Conservation (phyloP, 2,888 invertebrate genomes). For the Rotaria socialis region DNA sequence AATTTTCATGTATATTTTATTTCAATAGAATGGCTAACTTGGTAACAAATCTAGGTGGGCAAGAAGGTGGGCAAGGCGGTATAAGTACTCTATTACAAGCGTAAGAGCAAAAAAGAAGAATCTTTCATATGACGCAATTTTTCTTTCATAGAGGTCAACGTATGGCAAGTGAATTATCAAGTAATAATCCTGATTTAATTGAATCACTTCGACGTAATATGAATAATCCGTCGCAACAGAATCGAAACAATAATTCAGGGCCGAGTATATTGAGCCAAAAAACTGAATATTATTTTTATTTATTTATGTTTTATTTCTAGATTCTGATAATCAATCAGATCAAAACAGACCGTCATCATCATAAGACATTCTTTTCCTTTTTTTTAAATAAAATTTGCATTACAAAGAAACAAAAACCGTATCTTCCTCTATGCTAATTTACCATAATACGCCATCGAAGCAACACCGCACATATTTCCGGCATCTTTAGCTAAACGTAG, state of each 20-base stretch:
- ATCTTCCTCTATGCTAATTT: not conserved
- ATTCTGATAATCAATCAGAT: not conserved
- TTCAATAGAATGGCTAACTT: conserved; percentile 15
- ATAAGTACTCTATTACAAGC: conserved; percentile 19
- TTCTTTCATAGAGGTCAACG: not conserved
- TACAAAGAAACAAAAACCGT: not conserved
- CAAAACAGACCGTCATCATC: not conserved
- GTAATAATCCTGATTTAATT: conserved; percentile 17
- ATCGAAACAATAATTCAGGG: not conserved
- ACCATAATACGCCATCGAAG: not conserved
- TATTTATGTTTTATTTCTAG: not conserved
- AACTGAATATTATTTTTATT: not conserved
- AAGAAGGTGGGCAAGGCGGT: conserved; percentile 1
- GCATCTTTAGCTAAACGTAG: conserved; percentile 9
- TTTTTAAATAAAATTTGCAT: not conserved
- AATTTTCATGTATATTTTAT: not conserved
- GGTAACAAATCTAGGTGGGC: conserved; percentile 17
- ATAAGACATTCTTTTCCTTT: not conserved
- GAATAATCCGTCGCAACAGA: not conserved
- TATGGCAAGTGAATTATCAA: conserved; percentile 8
- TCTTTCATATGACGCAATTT: not conserved
- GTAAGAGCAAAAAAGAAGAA: not conserved
- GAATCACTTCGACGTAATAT: not conserved
- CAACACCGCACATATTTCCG: conserved; percentile 20
- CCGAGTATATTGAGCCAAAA: not conserved